A percentile compares a stretch with the other conserved stretches of the same genome.
These are phyloP conservation scores for Thereva unica DNA, from an alignment of 2,888 invertebrate genomes.

Conservation along the genomic window DNA sequence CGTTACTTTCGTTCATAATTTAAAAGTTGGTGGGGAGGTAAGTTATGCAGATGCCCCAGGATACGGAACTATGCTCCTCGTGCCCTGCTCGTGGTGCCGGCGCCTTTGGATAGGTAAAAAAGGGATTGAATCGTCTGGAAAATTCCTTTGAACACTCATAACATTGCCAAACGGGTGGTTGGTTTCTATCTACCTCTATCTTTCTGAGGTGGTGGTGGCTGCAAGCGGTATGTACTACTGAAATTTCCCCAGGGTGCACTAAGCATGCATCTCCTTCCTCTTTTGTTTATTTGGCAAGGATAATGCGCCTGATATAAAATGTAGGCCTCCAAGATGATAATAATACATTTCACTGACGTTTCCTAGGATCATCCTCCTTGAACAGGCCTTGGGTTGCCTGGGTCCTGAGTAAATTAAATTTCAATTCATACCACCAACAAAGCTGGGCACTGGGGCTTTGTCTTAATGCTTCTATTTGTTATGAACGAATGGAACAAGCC, in stretches of 20 bases:
- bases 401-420: too few relatives aligned
- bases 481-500: too few relatives aligned
- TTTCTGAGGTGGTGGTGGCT: constrained; percentile 15
- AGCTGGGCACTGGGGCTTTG: too few relatives aligned
- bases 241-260: constrained; percentile 43
- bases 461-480: too few relatives aligned
- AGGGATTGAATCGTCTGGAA: constrained; percentile 32
- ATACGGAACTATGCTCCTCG: constrained; percentile 26
- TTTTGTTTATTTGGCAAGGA: constrained; percentile 20
- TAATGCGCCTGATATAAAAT: constrained; percentile 33
- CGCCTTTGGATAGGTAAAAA: constrained; percentile 10
- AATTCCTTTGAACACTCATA: constrained; percentile 34
- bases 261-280: constrained; percentile 37
- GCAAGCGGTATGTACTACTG: constrained; percentile 39
- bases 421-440: too few relatives aligned
- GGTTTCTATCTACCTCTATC: constrained; percentile 8
- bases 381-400: too few relatives aligned
- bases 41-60: constrained; percentile 27
- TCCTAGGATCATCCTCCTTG: too few relatives aligned
- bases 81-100: constrained; percentile 4
- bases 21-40: constrained; percentile 24
- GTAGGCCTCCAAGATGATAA: constrained; percentile 33
- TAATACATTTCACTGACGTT: constrained; percentile 19
- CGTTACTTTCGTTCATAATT: constrained; percentile 7
- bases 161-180: not conserved